Conservation (phyloP, 2,797 vertebrate genomes). For the Esox masquinongy region DNA sequence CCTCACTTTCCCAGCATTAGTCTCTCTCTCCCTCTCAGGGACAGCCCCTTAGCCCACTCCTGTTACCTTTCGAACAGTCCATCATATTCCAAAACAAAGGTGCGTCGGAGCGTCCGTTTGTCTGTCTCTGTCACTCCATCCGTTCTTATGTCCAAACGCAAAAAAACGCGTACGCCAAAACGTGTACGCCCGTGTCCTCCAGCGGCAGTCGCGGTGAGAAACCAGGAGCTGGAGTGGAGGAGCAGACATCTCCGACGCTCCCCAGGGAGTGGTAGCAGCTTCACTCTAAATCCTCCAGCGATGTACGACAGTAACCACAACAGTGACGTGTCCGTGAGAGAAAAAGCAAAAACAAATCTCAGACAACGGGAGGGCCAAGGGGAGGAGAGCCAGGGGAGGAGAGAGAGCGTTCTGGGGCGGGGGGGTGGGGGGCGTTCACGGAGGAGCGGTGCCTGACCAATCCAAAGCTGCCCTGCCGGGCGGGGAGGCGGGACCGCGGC, state of each 20-base stretch:
- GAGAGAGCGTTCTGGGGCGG: conserved; percentile 11
- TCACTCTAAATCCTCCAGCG: neutral
- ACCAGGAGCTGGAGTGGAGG: conserved; percentile 21
- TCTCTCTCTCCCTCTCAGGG: conserved; percentile 55
- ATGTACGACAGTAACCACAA: neutral
- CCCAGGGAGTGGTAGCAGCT: neutral
- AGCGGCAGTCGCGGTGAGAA: conserved; percentile 63
- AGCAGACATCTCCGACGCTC: neutral
- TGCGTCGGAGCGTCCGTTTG: neutral
- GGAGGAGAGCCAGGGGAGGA: conserved; percentile 41
- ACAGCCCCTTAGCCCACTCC: conserved; percentile 1
- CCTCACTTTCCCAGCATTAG: conserved; percentile 42
- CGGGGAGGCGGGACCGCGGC: conserved; percentile 25
- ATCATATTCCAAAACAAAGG: conserved; percentile 13
- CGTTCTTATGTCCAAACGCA: conserved; percentile 29
- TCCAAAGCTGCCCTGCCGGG: neutral
- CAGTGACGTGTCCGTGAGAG: conserved; percentile 1
- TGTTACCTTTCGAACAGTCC: conserved; percentile 32
- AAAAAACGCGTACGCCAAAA: conserved; percentile 20
- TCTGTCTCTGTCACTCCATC: conserved; percentile 13
- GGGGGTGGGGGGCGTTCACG: conserved; percentile 9
- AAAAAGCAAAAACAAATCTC: conserved; percentile 22
- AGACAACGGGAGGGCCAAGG: conserved; percentile 53
- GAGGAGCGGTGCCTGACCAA: neutral
- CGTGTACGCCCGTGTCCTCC: conserved; percentile 16